Conservation (phyloP, 2,113 vertebrate genomes). For the Numenius arquata region DNA sequence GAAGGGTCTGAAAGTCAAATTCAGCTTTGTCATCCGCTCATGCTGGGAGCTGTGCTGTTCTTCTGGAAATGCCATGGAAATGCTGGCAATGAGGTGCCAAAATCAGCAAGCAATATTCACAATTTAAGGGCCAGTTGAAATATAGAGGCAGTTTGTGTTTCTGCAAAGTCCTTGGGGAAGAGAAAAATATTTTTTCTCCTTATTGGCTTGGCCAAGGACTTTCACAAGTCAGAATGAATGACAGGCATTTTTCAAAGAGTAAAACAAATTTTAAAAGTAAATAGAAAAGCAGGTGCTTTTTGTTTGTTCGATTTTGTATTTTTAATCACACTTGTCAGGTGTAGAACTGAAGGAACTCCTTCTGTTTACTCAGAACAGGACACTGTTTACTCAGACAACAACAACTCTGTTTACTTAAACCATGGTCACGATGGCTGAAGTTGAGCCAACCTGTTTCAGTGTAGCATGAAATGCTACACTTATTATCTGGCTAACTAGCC, state of each 20-base stretch:
- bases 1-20: conserved; percentile 32
- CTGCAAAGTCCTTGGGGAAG: neutral
- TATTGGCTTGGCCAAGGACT: neutral
- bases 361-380: neutral
- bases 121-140: neutral
- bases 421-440: neutral
- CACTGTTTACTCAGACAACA: neutral
- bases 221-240: neutral
- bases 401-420: neutral
- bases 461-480: no score
- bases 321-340: neutral
- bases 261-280: neutral
- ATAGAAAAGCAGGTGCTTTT: neutral
- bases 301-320: neutral
- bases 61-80: conserved; percentile 9
- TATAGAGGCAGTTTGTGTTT: conserved; percentile 11
- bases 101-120: conserved; percentile 35
- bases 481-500: no score
- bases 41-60: conserved; percentile 9
- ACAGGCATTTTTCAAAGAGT: neutral
- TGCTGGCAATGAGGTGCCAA: conserved; percentile 15
- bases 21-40: conserved; percentile 12
- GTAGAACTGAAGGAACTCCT: neutral
- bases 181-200: conserved; percentile 7
- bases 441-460: neutral